These are phyloP conservation scores for Glaucidium brasilianum DNA, from an alignment of 2,113 vertebrate species.

Conservation along the genomic window DNA sequence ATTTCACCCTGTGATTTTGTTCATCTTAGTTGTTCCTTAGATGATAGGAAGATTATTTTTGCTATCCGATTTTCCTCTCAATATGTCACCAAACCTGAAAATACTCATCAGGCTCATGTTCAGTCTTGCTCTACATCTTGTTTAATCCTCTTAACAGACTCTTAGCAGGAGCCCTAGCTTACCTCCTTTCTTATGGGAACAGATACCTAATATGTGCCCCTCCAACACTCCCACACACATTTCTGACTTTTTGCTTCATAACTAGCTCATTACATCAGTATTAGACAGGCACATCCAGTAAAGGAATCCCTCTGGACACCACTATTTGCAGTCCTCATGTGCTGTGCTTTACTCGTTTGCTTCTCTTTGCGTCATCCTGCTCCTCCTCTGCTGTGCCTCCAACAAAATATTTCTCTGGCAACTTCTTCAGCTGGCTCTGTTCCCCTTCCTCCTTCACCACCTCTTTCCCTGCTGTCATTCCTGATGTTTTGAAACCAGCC, in stretches of 20 bases:
- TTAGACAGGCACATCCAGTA: not conserved
- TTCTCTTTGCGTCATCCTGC: not conserved
- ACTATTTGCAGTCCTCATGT: not conserved
- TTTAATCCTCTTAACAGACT: not conserved
- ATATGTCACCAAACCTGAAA: not conserved
- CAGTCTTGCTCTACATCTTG: not conserved
- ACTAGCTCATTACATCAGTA: not conserved
- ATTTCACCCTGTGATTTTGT: not conserved
- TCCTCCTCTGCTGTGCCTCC: constrained; percentile 14
- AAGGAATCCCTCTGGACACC: not conserved
- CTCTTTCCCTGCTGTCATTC: constrained; percentile 41
- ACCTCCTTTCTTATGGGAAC: not conserved
- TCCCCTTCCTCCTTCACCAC: constrained; percentile 14
- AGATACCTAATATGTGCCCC: not conserved
- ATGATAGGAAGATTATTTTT: not conserved
- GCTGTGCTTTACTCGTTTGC: not conserved
- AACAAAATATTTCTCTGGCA: constrained; percentile 12
- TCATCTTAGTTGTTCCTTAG: not conserved
- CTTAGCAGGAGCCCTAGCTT: not conserved
- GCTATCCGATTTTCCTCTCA: not conserved
- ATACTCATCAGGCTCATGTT: not conserved
- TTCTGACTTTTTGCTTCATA: not conserved
- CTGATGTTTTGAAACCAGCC: constrained; percentile 46
- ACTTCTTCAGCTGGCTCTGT: not conserved
- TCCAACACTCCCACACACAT: not conserved